These are phyloP conservation scores for Boulengeromyrus knoepffleri DNA, from an alignment of 2,113 vertebrate genomes.

Conservation along the genomic window DNA sequence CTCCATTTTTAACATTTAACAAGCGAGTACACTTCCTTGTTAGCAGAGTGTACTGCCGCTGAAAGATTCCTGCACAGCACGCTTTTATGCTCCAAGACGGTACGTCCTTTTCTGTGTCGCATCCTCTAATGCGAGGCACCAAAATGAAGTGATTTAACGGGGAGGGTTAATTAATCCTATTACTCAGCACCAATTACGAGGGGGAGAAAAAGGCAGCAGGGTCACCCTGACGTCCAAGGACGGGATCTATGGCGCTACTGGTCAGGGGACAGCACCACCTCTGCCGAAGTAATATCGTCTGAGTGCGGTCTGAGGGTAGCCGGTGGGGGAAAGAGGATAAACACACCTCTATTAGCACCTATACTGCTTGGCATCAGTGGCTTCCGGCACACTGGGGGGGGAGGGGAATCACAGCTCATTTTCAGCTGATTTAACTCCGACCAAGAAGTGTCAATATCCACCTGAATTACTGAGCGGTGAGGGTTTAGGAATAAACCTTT, in stretches of 20 bases:
- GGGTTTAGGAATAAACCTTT: not conserved
- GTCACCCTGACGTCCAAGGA: not conserved
- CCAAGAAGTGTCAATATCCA: not conserved
- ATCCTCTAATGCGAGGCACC: not conserved
- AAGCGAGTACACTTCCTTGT: not conserved
- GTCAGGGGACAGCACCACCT: not conserved
- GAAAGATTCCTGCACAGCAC: not conserved
- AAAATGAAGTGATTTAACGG: not conserved
- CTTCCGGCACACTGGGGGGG: not conserved
- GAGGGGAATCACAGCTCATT: not conserved
- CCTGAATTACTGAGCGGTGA: not conserved
- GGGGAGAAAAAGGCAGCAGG: not conserved
- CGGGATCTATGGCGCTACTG: not conserved
- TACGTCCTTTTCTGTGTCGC: not conserved
- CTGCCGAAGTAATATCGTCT: not conserved
- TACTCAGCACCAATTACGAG: not conserved
- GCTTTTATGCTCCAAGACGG: not conserved
- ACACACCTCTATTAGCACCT: not conserved
- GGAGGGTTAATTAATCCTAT: not conserved
- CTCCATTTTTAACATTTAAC: not conserved
- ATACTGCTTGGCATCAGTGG: not conserved
- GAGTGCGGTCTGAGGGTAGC: not conserved
- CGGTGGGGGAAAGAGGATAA: not conserved
- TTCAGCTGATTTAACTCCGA: not conserved
- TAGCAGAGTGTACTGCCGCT: not conserved